Conservation (phyloP, 2,888 invertebrate genomes). For the Rhogogaster chlorosoma region DNA sequence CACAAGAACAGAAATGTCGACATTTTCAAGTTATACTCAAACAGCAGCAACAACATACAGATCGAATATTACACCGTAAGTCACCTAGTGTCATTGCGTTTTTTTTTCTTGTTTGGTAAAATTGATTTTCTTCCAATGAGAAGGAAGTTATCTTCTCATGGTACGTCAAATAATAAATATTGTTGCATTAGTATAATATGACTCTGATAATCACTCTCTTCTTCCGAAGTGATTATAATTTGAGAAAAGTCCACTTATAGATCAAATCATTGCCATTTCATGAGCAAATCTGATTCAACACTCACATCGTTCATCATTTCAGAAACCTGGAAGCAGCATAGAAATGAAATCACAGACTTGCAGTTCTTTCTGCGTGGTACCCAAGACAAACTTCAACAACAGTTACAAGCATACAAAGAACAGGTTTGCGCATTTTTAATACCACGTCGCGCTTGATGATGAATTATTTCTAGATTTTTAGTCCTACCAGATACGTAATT, state of each 20-base stretch:
- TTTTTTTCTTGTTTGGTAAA: background rate
- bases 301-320: slow-evolving; percentile 57
- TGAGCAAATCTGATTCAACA: background rate
- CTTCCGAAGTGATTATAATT: background rate
- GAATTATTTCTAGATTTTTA: no score
- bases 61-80: slow-evolving; percentile 83
- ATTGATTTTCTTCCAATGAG: background rate
- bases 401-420: slow-evolving; percentile 79
- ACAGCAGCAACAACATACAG: slow-evolving; percentile 84
- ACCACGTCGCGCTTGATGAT: slow-evolving; percentile 68
- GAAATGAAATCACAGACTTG: slow-evolving; percentile 80
- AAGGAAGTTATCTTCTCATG: no score
- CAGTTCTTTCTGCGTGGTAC: slow-evolving; percentile 79
- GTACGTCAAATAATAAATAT: no score
- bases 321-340: slow-evolving; percentile 81
- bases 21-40: slow-evolving; percentile 83
- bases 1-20: slow-evolving; percentile 83
- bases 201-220: background rate
- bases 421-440: slow-evolving; percentile 72
- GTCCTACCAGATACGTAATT: background rate
- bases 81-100: slow-evolving; percentile 57
- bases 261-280: slow-evolving; percentile 5
- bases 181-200: background rate
- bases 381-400: slow-evolving; percentile 80
- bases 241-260: slow-evolving; percentile 27